A percentile compares a stretch with the other conserved stretches of the same genome.
These are phyloP conservation scores for Meloe dianella DNA, from an alignment of 2,888 invertebrate genomes.

Conservation along the genomic window DNA sequence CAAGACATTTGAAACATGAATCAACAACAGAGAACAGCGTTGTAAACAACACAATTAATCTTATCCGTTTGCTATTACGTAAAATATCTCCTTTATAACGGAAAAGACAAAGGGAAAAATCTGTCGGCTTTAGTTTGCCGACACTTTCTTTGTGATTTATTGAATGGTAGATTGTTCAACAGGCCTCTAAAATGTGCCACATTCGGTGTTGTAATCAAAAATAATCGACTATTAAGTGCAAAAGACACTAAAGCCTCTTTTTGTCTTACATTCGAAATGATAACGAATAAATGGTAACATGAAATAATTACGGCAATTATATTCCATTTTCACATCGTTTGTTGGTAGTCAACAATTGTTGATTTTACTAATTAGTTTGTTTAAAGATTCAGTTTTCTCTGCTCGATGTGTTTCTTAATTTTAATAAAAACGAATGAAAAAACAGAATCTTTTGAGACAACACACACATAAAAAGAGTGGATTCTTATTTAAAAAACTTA, in stretches of 20 bases:
- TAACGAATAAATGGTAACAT: too few species aligned
- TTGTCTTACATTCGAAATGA: not conserved
- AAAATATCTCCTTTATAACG: not conserved
- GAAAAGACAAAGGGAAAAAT: not conserved
- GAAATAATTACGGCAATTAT: too few species aligned
- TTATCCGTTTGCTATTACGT: not conserved
- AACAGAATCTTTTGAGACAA: not conserved
- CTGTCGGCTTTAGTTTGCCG: not conserved
- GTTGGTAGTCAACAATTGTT: too few species aligned
- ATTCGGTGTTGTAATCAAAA: not conserved
- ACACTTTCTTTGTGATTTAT: not conserved
- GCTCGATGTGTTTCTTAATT: not conserved
- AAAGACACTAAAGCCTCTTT: not conserved
- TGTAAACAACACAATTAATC: slow-evolving; percentile 6
- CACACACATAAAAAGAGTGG: too few species aligned
- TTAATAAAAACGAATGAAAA: not conserved
- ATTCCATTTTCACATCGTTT: too few species aligned
- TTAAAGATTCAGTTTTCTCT: too few species aligned
- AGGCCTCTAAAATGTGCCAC: not conserved
- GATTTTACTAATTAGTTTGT: too few species aligned
- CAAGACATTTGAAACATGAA: not conserved
- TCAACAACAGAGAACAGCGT: not conserved
- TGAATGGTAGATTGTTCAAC: not conserved
- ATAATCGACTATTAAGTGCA: not conserved
- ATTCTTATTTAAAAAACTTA: not conserved